These are phyloP conservation scores for Ceratothoa steindachneri DNA, from an alignment of 2,888 invertebrate genomes.

Conservation along the genomic window DNA sequence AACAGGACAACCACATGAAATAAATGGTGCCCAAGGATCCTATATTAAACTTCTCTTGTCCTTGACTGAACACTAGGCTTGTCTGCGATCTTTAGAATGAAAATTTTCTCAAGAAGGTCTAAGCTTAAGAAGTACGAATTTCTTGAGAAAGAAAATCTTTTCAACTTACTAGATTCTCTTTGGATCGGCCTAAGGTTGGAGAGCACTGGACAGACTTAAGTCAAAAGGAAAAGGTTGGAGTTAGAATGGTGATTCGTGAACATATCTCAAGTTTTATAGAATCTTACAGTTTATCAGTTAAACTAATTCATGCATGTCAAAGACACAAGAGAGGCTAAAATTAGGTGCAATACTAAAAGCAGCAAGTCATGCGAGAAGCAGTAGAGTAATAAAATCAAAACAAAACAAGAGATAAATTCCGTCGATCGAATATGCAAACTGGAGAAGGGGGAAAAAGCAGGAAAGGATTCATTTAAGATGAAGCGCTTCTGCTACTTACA, in stretches of 20 bases:
- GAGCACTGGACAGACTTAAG: conserved; percentile 35
- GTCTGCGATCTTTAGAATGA: no score
- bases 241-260: not conserved
- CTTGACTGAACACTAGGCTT: no score
- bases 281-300: not conserved
- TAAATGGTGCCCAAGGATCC: no score
- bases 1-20: no score
- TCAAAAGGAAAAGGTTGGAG: not conserved
- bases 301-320: not conserved
- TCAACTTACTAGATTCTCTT: conserved; percentile 34
- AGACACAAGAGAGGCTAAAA: no score
- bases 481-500: conserved; percentile 48
- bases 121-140: not conserved
- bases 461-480: not conserved
- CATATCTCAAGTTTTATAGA: not conserved
- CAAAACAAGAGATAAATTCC: not conserved
- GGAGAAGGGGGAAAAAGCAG: not conserved
- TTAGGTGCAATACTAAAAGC: no score
- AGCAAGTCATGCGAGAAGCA: no score
- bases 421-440: not conserved
- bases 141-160: not conserved
- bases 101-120: not conserved
- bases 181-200: conserved; percentile 30
- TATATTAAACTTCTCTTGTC: no score
- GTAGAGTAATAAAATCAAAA: not conserved